phyloP scores from a whole-genome alignment of 2,888 invertebrate genomes.

The Eristalis intricaria region DNA sequence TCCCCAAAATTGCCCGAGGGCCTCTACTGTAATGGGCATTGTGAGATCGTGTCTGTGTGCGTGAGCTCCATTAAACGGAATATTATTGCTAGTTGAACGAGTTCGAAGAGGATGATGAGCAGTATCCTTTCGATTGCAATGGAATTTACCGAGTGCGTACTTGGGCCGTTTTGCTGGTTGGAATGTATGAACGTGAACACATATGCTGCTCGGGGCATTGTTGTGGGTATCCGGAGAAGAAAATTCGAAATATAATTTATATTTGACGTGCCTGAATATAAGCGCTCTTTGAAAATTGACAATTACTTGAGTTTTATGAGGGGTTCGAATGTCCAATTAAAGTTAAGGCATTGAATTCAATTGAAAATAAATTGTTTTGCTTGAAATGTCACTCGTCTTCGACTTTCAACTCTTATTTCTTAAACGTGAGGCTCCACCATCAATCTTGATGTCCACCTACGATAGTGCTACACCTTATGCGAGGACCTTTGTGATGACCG shows the following conservation, averaged over 20 bases:
- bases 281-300: neutral
- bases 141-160: constrained; percentile 11
- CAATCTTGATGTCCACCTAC: no score
- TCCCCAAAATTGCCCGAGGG: constrained; percentile 42
- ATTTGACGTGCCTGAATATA: neutral
- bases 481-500: no score
- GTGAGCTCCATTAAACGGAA: constrained; percentile 15
- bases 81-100: constrained; percentile 33
- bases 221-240: neutral
- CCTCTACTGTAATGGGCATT: constrained; percentile 20
- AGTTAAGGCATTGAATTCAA: no score
- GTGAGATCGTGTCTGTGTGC: neutral
- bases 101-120: constrained; percentile 11
- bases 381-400: no score
- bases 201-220: neutral
- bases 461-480: no score
- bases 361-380: no score
- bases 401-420: no score
- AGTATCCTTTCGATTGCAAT: constrained; percentile 7
- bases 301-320: neutral
- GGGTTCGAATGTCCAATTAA: neutral
- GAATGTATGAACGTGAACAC: neutral
- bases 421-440: no score
- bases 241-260: neutral
- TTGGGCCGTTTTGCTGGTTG: neutral